These are phyloP conservation scores for Oncorhynchus masou DNA, from an alignment of 2,113 vertebrate genomes.

Conservation along the genomic window DNA sequence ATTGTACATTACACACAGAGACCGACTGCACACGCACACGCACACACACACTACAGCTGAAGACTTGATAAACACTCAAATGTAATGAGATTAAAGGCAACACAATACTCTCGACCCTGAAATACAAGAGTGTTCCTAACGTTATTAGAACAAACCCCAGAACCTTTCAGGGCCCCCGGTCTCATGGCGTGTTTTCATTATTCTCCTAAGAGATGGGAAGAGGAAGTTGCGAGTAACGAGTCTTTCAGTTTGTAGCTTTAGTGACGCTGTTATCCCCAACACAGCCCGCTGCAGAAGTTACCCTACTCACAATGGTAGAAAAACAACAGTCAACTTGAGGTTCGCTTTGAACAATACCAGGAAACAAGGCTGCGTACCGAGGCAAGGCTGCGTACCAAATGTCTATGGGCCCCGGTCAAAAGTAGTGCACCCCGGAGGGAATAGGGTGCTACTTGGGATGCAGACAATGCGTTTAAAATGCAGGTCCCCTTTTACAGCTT, in stretches of 20 bases:
- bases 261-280: neutral
- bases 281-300: neutral
- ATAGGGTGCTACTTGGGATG: no score
- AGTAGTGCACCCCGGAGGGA: no score
- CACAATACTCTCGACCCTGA: neutral
- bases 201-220: neutral
- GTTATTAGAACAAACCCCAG: neutral
- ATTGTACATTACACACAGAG: no score
- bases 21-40: no score
- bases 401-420: no score
- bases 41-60: no score
- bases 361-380: conserved; percentile 12
- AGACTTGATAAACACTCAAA: no score
- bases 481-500: neutral
- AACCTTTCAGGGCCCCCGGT: no score
- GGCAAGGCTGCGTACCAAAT: neutral
- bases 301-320: neutral
- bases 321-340: conserved; percentile 15
- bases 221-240: conserved; percentile 2
- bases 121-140: neutral
- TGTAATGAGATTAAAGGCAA: neutral
- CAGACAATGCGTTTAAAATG: neutral
- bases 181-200: neutral
- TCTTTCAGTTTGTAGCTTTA: conserved; percentile 9
- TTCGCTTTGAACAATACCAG: conserved; percentile 26